phyloP scores from a whole-genome alignment of 2,888 invertebrate species.

The Lordiphosa andalusiaca region DNA sequence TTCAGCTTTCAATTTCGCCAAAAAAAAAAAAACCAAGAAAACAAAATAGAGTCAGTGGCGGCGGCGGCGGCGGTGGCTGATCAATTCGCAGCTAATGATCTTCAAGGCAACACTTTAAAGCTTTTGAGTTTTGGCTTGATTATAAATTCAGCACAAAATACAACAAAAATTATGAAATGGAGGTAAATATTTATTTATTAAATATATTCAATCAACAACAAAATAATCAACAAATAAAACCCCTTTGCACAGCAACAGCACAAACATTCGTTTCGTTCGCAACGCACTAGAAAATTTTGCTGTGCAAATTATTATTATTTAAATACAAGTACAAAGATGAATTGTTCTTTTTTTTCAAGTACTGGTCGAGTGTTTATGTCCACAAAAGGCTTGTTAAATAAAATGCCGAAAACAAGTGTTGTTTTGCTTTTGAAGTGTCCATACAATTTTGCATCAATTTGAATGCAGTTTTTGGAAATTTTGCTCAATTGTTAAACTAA shows the following conservation, averaged over 20 bases:
- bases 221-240: too few relatives aligned
- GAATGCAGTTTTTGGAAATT: too few relatives aligned
- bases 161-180: conserved; percentile 5
- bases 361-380: conserved; percentile 30
- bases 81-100: conserved; percentile 33
- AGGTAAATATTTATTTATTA: too few relatives aligned
- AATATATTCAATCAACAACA: too few relatives aligned
- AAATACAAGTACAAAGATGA: conserved; percentile 12
- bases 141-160: conserved; percentile 36
- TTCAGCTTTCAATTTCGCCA: conserved; percentile 4
- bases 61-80: conserved; percentile 1
- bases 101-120: conserved; percentile 38
- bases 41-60: conserved; percentile 4
- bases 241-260: too few relatives aligned
- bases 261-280: conserved; percentile 1
- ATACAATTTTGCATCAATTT: too few relatives aligned
- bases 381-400: too few relatives aligned
- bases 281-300: conserved; percentile 7
- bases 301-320: conserved; percentile 10
- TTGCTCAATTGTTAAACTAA: too few relatives aligned
- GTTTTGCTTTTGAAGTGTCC: too few relatives aligned
- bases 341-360: conserved; percentile 8
- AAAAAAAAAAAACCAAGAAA: not conserved
- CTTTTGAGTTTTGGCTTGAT: conserved; percentile 24
- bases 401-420: too few relatives aligned